These are phyloP conservation scores for Ooceraea biroi DNA, from an alignment of 1,140 invertebrate species.

Conservation along the genomic window DNA sequence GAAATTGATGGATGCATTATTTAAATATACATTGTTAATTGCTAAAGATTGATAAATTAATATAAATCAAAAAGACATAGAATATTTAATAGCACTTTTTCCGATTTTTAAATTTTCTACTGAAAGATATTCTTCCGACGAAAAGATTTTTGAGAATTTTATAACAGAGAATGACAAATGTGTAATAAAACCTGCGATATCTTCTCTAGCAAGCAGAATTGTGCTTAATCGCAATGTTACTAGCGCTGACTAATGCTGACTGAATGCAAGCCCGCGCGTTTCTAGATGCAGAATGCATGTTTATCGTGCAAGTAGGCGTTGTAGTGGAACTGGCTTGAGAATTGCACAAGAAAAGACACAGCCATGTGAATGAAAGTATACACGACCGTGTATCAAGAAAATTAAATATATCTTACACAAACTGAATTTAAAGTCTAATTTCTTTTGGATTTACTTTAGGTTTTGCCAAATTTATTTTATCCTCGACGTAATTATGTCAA, in stretches of 20 bases:
- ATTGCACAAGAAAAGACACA: constrained; percentile 55
- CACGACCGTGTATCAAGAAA: background rate
- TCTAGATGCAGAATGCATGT: constrained; percentile 36
- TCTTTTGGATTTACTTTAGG: too few relatives aligned
- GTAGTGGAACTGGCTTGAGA: constrained; percentile 64
- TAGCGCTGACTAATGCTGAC: constrained; percentile 64
- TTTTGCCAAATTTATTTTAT: too few relatives aligned
- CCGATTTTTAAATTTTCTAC: background rate
- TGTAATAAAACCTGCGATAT: background rate
- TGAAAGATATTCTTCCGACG: too few relatives aligned
- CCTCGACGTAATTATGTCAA: too few relatives aligned
- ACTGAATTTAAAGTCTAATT: background rate
- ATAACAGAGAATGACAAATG: background rate
- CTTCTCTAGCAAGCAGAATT: background rate
- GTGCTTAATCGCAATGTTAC: background rate
- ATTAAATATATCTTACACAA: constrained; percentile 14
- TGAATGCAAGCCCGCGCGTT: constrained; percentile 55
- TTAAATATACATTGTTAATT: background rate
- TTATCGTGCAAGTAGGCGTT: constrained; percentile 66
- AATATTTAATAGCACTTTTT: background rate
- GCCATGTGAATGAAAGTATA: constrained; percentile 27
- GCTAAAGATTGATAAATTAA: background rate
- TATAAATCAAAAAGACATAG: background rate
- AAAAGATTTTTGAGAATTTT: background rate
- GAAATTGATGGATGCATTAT: background rate